Base-by-base conservation (phyloP, 2,797 vertebrate genomes). In the Pelodytes ibericus region DNA sequence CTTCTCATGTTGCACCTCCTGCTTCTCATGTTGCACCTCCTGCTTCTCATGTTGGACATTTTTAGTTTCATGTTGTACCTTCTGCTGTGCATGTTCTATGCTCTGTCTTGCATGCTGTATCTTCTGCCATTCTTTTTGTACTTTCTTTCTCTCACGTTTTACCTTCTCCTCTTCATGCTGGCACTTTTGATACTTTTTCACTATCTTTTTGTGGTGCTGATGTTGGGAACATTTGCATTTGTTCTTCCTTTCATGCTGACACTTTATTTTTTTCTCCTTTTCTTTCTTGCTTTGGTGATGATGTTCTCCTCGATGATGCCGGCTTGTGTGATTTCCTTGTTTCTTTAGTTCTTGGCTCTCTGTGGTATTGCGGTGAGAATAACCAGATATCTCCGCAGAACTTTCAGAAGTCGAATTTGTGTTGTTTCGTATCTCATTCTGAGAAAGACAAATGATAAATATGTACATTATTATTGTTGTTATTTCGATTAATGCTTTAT, bases 401-500 rank as follows among this genome's bases (percentile, higher is more conserved):
- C 67, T 69, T 31, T 47, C 25, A 62, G 44, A 68, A 36, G 29
- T 58, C 39, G 56, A 11, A 57, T 2, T 29, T 25, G 29, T 31
- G n/a, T 2, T 57, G 33, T 63, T 70, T 36, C 8, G 18, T 1
- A 24, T 10, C 25, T 59, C 13, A 16, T 70, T 22, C 15, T 36
- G 56, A 27, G 53, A 51, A 51, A 62, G 44, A n/a, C n/a, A n/a
- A n/a, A n/a, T n/a, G n/a, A n/a, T 11, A 29, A 66, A 47, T 25
- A 47, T 47, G 27, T 15, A 49, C 15, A 39, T 66, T 41, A 44
- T 22, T 39, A 64, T 27, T 39, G 7, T 8, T 66, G n/a, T n/a
- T n/a, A n/a, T n/a, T n/a, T n/a, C n/a, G n/a, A n/a, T n/a, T n/a
- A n/a, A n/a, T n/a, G n/a, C n/a, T n/a, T n/a, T n/a, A n/a, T n/a